Conservation (phyloP, 2,888 invertebrate genomes). For the Altica lythri region DNA sequence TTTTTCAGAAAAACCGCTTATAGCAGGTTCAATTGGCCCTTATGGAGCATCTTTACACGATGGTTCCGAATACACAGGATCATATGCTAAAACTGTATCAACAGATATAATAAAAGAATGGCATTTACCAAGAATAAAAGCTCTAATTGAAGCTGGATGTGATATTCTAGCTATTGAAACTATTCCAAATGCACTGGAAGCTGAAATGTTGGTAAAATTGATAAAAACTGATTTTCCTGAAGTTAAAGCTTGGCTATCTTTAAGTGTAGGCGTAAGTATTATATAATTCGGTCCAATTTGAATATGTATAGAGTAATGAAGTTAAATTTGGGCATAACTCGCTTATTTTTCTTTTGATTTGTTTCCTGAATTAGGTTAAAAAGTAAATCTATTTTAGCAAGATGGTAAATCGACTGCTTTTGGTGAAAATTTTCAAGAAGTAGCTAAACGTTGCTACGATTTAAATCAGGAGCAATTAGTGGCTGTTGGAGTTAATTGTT, state of each 20-base stretch:
- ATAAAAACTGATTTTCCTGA: conserved; percentile 75
- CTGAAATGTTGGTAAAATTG: conserved; percentile 78
- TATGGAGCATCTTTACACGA: conserved; percentile 90
- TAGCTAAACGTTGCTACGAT: conserved; percentile 69
- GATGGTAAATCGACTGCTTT: conserved; percentile 71
- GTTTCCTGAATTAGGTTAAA: too few species aligned
- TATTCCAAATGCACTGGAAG: conserved; percentile 84
- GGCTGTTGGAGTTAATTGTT: conserved; percentile 90
- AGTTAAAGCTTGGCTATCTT: conserved; percentile 83
- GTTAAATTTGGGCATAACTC: neutral
- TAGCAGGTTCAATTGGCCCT: conserved; percentile 91
- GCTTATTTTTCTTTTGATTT: neutral
- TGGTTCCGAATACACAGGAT: conserved; percentile 92
- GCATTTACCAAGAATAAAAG: conserved; percentile 82
- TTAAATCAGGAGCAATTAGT: conserved; percentile 70
- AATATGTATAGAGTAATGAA: neutral
- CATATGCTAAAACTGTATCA: conserved; percentile 71
- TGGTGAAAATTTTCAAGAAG: conserved; percentile 79
- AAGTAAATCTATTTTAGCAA: conserved; percentile 52
- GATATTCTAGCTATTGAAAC: conserved; percentile 91
- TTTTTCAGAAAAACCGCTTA: conserved; percentile 60
- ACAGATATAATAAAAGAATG: conserved; percentile 72
- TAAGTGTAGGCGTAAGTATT: conserved; percentile 77
- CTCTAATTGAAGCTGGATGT: conserved; percentile 78
- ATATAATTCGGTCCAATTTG: neutral